phyloP scores from a whole-genome alignment of 2,888 invertebrate species.

The Reticulitermes lucifugus region DNA sequence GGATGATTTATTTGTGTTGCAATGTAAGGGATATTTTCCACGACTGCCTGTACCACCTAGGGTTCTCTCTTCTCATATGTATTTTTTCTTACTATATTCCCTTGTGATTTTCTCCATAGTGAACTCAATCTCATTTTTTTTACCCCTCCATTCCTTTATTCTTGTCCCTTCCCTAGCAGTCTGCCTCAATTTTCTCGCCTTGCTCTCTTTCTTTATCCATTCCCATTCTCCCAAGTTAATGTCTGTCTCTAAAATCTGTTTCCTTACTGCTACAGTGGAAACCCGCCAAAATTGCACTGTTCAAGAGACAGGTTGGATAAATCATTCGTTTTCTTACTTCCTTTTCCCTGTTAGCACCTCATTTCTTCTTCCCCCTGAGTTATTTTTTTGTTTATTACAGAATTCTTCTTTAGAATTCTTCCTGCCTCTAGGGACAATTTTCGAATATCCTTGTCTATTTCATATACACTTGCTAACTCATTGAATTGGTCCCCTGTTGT shows the following conservation, averaged over 20 bases:
- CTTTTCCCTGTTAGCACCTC: background rate
- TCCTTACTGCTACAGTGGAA: conserved; percentile 43
- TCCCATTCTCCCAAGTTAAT: conserved; percentile 36
- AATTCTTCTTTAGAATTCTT: background rate
- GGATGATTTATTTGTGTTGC: no score
- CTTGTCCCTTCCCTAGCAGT: background rate
- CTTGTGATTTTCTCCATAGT: conserved; percentile 31
- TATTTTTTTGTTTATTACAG: background rate
- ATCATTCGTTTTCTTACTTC: conserved; percentile 26
- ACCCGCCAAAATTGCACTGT: conserved; percentile 44
- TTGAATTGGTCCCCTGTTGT: background rate
- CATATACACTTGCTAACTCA: background rate
- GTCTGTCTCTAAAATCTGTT: conserved; percentile 30
- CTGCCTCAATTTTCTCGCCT: conserved; percentile 3
- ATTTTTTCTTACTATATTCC: conserved; percentile 15
- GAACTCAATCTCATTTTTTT: conserved; percentile 42
- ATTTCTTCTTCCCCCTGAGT: background rate
- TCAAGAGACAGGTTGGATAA: conserved; percentile 43
- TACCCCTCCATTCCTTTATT: background rate
- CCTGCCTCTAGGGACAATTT: background rate
- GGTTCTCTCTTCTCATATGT: background rate
- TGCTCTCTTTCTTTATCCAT: background rate
- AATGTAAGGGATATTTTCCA: background rate
- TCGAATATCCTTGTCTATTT: background rate
- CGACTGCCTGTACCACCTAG: background rate